Conservation (phyloP, 2,797 vertebrate genomes). For the Nyctibius grandis region DNA sequence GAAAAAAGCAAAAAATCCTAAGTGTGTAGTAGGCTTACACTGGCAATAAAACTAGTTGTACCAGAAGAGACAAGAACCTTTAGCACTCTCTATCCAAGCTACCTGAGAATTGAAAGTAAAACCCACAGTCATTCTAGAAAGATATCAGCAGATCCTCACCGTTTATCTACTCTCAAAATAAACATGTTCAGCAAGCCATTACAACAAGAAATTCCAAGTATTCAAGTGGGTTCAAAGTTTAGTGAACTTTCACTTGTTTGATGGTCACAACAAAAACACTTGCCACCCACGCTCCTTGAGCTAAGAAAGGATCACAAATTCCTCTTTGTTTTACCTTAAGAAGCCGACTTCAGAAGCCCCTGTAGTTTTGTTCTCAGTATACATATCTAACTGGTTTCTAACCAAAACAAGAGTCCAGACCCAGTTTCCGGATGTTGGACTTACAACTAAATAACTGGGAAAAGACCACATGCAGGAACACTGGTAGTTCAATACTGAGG, state of each 20-base stretch:
- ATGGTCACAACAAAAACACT: neutral
- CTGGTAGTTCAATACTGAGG: neutral
- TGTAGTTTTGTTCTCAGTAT: neutral
- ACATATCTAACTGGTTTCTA: neutral
- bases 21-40: neutral
- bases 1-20: neutral
- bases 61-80: neutral
- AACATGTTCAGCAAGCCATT: neutral
- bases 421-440: neutral
- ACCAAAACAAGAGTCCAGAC: neutral
- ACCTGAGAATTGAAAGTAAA: neutral
- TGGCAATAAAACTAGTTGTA: neutral
- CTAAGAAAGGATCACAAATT: neutral
- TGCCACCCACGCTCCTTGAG: neutral
- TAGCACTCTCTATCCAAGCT: neutral
- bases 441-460: neutral
- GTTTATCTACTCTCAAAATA: neutral
- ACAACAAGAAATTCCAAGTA: neutral
- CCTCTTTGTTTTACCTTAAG: neutral
- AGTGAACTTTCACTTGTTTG: neutral
- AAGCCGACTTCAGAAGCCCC: neutral
- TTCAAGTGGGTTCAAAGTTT: neutral
- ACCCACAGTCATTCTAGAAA: neutral
- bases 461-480: neutral
- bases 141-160: neutral